Evolutionary conservation across 2,888 invertebrate genomes (phyloP).

Genomic region (Callyntrura sp.): DNA sequence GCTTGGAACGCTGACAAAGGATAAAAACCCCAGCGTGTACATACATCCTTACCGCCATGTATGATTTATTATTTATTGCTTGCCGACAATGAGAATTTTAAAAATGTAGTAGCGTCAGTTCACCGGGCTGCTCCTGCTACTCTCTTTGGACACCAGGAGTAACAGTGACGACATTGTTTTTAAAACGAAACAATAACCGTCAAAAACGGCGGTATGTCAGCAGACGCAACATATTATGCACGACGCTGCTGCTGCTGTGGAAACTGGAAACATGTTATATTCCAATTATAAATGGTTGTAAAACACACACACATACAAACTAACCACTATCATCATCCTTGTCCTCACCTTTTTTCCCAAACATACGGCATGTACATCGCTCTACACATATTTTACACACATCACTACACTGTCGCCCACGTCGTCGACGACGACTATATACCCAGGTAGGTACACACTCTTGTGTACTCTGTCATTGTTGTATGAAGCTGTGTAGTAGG

Average conservation of each 20-base stretch:
- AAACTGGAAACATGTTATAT: not conserved
- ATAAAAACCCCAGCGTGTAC: not conserved
- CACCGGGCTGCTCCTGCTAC: not conserved
- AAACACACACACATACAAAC: not conserved
- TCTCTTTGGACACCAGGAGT: not conserved
- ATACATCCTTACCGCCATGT: not conserved
- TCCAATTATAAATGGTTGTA: not conserved
- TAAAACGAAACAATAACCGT: not conserved
- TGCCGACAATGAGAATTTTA: conserved; percentile 72
- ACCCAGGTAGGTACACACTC: not conserved
- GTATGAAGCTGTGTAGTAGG: not conserved
- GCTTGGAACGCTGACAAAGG: not conserved
- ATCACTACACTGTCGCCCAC: not conserved
- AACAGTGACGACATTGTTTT: conserved; percentile 10
- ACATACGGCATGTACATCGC: not conserved
- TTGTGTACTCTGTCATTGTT: not conserved
- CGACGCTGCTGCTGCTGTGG: not conserved
- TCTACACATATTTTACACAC: not conserved
- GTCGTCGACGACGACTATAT: not conserved
- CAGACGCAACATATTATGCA: not conserved
- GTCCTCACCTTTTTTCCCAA: not conserved
- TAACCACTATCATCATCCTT: not conserved
- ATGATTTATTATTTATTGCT: conserved; percentile 71
- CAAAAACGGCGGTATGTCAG: not conserved
- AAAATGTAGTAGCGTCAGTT: conserved; percentile 31